Conservation (phyloP, 53 echinoderm and acorn worm species). For the Astropecten irregularis region DNA sequence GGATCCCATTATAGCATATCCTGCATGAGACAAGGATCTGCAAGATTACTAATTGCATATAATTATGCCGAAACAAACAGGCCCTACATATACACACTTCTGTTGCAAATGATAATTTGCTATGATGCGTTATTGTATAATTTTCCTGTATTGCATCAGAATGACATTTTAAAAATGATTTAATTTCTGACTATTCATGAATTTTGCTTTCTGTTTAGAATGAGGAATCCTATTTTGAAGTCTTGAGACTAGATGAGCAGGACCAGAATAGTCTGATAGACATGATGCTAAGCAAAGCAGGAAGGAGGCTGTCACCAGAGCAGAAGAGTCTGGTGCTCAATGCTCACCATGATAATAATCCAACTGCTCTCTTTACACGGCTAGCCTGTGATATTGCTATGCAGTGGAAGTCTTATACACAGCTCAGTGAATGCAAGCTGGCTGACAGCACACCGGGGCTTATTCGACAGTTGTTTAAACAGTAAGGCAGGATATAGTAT, state of each 20-base stretch:
- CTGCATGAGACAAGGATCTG: too few species aligned
- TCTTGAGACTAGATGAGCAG: conserved; percentile 10
- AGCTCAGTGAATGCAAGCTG: conserved; percentile 63
- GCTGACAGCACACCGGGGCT: conserved; percentile 80
- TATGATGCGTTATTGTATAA: too few species aligned
- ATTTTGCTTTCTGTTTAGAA: too few species aligned
- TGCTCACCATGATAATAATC: conserved; percentile 49
- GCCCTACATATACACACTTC: too few species aligned
- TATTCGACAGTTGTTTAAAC: conserved; percentile 81
- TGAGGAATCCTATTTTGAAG: conserved; percentile 21
- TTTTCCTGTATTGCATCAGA: too few species aligned
- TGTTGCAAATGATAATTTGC: too few species aligned
- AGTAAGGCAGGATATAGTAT: too few species aligned
- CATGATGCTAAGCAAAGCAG: conserved; percentile 29
- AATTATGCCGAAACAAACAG: too few species aligned
- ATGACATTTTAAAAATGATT: too few species aligned
- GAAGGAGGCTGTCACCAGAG: conserved; percentile 49
- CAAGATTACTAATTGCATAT: too few species aligned
- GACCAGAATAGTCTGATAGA: conserved; percentile 26
- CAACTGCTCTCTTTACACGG: conserved; percentile 77
- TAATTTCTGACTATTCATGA: too few species aligned
- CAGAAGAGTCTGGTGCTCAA: conserved; percentile 54
- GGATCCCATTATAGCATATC: too few species aligned
- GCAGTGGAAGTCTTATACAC: conserved; percentile 83
- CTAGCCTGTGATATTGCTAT: conserved; percentile 82